These are phyloP conservation scores for Planococcus citri DNA, from an alignment of 1,140 invertebrate genomes.

Conservation along the genomic window DNA sequence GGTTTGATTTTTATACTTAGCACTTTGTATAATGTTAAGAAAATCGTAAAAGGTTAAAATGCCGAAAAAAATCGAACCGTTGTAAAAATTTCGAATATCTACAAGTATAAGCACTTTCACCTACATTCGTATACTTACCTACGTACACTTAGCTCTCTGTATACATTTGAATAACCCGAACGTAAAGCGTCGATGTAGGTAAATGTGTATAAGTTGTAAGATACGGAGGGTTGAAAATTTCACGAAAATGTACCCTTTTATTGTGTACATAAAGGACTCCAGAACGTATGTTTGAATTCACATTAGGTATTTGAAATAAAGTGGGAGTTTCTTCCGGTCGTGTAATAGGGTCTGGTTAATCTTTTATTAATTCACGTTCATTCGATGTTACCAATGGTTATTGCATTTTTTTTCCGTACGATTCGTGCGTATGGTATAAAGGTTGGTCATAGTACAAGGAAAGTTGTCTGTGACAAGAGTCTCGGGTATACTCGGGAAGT, in stretches of 20 bases:
- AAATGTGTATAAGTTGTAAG: no score
- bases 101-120: no score
- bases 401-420: not conserved
- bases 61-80: no score
- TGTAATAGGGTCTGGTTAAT: conserved; percentile 3
- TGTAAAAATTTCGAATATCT: no score
- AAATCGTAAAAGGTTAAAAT: no score
- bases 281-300: not conserved
- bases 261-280: not conserved
- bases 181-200: no score
- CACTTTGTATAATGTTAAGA: no score
- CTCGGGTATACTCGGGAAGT: not conserved
- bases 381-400: not conserved
- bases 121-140: no score
- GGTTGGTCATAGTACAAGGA: not conserved
- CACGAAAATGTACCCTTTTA: not conserved
- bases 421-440: not conserved
- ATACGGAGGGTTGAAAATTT: no score
- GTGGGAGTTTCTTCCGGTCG: not conserved
- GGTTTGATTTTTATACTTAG: not conserved
- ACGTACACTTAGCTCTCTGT: no score
- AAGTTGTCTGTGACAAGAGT: conserved; percentile 2
- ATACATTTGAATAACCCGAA: no score
- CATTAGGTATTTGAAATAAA: not conserved
- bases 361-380: conserved; percentile 7